Base-by-base conservation (phyloP, 2,797 vertebrate genomes). In the Myotis planiceps region DNA sequence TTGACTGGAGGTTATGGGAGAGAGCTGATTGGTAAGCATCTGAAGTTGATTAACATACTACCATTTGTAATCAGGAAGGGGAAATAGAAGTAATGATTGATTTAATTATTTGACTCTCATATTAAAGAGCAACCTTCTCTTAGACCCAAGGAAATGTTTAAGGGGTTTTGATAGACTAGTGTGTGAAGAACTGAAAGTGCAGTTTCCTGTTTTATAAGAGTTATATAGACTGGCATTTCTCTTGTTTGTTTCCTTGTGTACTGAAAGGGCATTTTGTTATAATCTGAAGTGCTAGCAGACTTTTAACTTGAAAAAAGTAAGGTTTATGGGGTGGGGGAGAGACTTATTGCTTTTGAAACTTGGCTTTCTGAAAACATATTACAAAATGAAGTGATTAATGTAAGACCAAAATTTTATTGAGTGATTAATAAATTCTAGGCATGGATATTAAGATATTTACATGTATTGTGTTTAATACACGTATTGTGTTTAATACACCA, bases 211-310 rank as follows among this genome's bases (percentile, higher is more conserved):
- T 90, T 82, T 32, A 80, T 37, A 68, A 72, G 39, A 80, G 6
- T 74, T 72, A 27, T 34, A 18, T 60, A 49, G 8, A 55, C 10
- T 68, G 32, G 0, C 1, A 29, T 63, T 82, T 75, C 6, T 68
- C 90, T 87, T 37, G 16, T 89, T 90, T 95, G 23, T 91, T 83
- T 88, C 14, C 12, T 34, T 72, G 2, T 66, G 15, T 80, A 66
- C 6, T 66, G 27, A 75, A 74, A 90, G 86, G 14, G 19, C 8
- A 65, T 94, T 96, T 90, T 92, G 13, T 88, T 94, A 4, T 63
- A 74, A 2, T 25, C 9, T 51, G 13, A 85, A 82, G 63, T 29
- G 2, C 25, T 21, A 45, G 13, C 60, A 74, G 27, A 81, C 5
- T 42, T 84, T 15, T 82, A 71, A 88, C 10, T 51, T 96, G 21